A percentile compares a stretch with the other conserved stretches of the same genome.
phyloP scores from a whole-genome alignment of 2,888 invertebrate species.

The Eupithecia pulchellata region DNA sequence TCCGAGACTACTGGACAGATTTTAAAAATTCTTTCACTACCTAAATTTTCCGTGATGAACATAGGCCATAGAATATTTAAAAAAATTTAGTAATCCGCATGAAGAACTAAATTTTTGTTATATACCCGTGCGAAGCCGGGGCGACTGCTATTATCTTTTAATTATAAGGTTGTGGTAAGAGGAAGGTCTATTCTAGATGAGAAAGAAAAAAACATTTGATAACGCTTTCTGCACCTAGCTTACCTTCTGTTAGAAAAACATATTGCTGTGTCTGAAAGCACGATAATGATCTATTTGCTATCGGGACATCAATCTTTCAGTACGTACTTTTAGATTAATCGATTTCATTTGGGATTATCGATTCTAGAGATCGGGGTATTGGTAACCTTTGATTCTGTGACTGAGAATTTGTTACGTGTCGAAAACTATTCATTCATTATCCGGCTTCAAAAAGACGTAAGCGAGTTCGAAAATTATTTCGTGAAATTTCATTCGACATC shows the following conservation, averaged over 20 bases:
- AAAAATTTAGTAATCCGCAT: too few relatives aligned
- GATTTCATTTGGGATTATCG: constrained; percentile 41
- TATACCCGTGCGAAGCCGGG: too few relatives aligned
- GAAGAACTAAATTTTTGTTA: too few relatives aligned
- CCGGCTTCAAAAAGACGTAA: background rate
- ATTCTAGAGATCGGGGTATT: constrained; percentile 35
- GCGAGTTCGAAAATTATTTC: background rate
- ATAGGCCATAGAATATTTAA: too few relatives aligned
- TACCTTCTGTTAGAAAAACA: constrained; percentile 19
- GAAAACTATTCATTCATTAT: background rate
- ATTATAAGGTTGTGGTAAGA: too few relatives aligned
- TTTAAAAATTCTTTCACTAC: too few relatives aligned
- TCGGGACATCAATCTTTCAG: constrained; percentile 64
- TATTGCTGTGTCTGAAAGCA: constrained; percentile 15
- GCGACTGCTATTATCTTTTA: too few relatives aligned
- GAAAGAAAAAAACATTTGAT: too few relatives aligned
- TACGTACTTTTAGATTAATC: constrained; percentile 50
- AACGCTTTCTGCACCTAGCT: background rate
- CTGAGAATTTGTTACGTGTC: background rate
- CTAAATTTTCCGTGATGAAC: too few relatives aligned
- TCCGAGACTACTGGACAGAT: too few relatives aligned
- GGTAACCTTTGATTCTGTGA: constrained; percentile 23
- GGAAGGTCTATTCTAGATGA: too few relatives aligned
- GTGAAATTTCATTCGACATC: background rate
- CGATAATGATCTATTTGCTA: constrained; percentile 64